Percentiles rank a stretch among this genome's conserved stretches.
phyloP scores from a whole-genome alignment of 2,888 invertebrate species.

The Elysia crispata region DNA sequence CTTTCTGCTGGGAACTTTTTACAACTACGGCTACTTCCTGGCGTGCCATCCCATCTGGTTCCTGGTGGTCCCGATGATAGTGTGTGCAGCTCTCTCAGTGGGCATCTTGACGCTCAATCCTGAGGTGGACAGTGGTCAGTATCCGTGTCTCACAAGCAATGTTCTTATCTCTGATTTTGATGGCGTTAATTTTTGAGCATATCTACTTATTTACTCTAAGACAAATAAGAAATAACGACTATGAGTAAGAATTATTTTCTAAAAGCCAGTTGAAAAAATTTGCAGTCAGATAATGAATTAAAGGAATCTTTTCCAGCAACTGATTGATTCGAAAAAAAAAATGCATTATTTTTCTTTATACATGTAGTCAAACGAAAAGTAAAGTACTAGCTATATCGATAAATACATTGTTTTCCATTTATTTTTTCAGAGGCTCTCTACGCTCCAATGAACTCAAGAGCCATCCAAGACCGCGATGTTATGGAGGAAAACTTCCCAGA shows the following conservation, averaged over 20 bases:
- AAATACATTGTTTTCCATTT: too few species aligned
- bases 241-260: too few species aligned
- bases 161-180: slow-evolving; percentile 13
- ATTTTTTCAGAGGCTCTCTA: slow-evolving; percentile 45
- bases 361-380: too few species aligned
- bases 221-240: too few species aligned
- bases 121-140: slow-evolving; percentile 55
- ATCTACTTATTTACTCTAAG: too few species aligned
- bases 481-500: slow-evolving; percentile 50
- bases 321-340: too few species aligned
- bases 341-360: too few species aligned
- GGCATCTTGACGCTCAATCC: slow-evolving; percentile 50
- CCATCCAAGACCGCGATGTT: slow-evolving; percentile 53
- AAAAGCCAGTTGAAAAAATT: too few species aligned
- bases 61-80: slow-evolving; percentile 46
- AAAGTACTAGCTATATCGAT: too few species aligned
- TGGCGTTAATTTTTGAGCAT: too few species aligned
- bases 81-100: slow-evolving; percentile 54
- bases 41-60: slow-evolving; percentile 56
- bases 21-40: slow-evolving; percentile 56
- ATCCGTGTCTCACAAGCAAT: neutral
- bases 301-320: too few species aligned
- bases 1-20: slow-evolving; percentile 11
- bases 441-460: slow-evolving; percentile 55
- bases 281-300: too few species aligned